phyloP scores from a whole-genome alignment of 1,140 invertebrate species.

The Saxidomus purpurata region DNA sequence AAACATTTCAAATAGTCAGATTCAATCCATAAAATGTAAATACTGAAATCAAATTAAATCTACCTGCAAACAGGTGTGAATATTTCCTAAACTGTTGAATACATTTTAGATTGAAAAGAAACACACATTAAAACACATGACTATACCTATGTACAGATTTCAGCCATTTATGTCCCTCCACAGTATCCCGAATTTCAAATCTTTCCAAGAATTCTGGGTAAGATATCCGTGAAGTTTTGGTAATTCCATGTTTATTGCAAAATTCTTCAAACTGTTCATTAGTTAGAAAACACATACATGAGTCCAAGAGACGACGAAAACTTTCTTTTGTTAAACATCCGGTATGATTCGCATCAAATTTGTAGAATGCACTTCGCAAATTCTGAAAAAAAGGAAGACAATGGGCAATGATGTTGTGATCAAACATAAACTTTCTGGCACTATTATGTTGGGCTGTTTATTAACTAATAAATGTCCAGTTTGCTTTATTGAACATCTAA shows the following conservation, averaged over 20 bases:
- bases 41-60: too few species aligned
- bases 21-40: too few species aligned
- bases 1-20: too few species aligned
- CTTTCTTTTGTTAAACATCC: constrained; percentile 80
- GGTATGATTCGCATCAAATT: constrained; percentile 84
- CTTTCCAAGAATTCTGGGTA: constrained; percentile 81
- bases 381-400: constrained; percentile 74
- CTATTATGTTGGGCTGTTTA: too few species aligned
- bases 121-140: too few species aligned
- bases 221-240: constrained; percentile 74
- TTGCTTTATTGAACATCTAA: too few species aligned
- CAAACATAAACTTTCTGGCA: too few species aligned
- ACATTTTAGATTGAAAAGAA: too few species aligned
- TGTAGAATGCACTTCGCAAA: constrained; percentile 84
- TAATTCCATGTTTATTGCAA: constrained; percentile 81
- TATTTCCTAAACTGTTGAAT: too few species aligned
- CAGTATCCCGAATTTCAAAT: constrained; percentile 82
- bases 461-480: too few species aligned
- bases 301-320: constrained; percentile 82
- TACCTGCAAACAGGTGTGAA: too few species aligned
- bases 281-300: constrained; percentile 83
- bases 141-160: constrained; percentile 82
- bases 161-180: constrained; percentile 84
- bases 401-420: too few species aligned
- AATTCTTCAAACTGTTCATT: constrained; percentile 83